Evolutionary conservation across 37 sponge, comb jelly and placozoan genomes (phyloP), one percentile per base, ranked within the genome.

Genomic region (Cladorhizidae sp.): DNA sequence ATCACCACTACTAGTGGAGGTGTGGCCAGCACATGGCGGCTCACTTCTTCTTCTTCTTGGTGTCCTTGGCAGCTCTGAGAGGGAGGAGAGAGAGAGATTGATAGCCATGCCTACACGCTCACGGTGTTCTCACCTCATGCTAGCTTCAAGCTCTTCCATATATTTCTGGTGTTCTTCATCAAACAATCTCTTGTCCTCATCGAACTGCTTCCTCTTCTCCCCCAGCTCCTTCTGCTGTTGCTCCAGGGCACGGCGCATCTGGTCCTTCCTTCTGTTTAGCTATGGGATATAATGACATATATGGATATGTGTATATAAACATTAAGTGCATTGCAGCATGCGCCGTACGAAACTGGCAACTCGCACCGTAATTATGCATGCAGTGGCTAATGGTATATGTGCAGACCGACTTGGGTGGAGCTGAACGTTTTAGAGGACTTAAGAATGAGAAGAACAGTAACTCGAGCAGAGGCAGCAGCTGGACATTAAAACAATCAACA

Each of bases 201-300:
- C 93, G 75, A 96, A 94, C 80, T 96, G 90, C 43, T 83, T 86
- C 64, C 87, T 81, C 70, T 85, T 86, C 26, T 91, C 97, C 25
- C 64, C 80, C 33, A 96, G 76, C 28, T 98, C 99, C 64, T 68
- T 72, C 40, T 80, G 73, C 70, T 93, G 93, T 77, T 94, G 87
- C 70, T 98, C 96, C 62, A 94, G 67, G 12, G 85, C 67, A 49
- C 83, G 81, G 40, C 71, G 79, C 90, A 96, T 92, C 42, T 80
- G 83, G 31, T 98, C 99, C 84, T 96, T 97, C 26, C 96, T 91
- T 15, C 91, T 71, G 59, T 94, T 87, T 59, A 98, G 67, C 98
- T 97, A 62, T n/a, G n/a, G n/a, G n/a, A n/a, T n/a, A n/a, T n/a
- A n/a, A n/a, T n/a, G n/a, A n/a, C n/a, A n/a, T n/a, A n/a, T n/a